These are phyloP conservation scores for Lobophora halterata DNA, from an alignment of 2,888 invertebrate species.

Conservation along the genomic window DNA sequence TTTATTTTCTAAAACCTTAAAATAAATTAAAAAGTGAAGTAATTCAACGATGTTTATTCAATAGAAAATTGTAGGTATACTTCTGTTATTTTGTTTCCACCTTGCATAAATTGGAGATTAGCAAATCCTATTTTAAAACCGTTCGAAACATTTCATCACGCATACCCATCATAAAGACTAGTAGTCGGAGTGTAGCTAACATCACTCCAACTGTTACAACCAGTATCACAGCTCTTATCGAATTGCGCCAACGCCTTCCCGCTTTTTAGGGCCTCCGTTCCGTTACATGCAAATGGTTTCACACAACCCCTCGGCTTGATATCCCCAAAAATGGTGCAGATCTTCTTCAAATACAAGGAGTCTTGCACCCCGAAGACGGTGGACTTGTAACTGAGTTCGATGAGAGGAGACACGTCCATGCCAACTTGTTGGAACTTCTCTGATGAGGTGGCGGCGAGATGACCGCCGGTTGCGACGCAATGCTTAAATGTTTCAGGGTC, in stretches of 20 bases:
- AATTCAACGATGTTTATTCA: no score
- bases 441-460: conserved; percentile 7
- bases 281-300: conserved; percentile 32
- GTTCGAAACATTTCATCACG: no score
- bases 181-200: background rate
- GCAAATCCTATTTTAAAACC: no score
- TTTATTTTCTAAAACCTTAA: no score
- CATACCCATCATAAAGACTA: background rate
- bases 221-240: conserved; percentile 9
- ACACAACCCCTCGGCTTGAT: conserved; percentile 46
- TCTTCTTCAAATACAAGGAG: conserved; percentile 46
- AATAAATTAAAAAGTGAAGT: no score
- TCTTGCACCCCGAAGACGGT: conserved; percentile 34
- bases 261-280: conserved; percentile 9
- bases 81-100: no score
- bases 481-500: conserved; percentile 10
- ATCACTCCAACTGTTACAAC: background rate
- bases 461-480: conserved; percentile 12
- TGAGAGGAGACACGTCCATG: conserved; percentile 18
- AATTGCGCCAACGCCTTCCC: conserved; percentile 18
- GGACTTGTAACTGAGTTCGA: conserved; percentile 19
- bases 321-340: conserved; percentile 52
- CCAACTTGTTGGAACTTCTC: conserved; percentile 10
- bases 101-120: no score
- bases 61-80: no score